Conservation (phyloP, 2,797 vertebrate species). For the Mastacembelus armatus region DNA sequence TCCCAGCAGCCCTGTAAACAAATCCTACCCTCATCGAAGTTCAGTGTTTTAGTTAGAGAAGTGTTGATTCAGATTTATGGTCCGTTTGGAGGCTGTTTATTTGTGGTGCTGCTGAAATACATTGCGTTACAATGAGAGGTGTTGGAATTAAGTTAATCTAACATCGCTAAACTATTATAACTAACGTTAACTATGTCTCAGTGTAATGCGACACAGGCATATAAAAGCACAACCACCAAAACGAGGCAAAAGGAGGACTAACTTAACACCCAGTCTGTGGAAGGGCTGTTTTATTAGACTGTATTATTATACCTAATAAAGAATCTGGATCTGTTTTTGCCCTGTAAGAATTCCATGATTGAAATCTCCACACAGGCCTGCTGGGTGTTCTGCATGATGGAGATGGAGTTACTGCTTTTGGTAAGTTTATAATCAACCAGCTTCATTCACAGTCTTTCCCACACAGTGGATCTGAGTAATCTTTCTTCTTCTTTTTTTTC, state of each 20-base stretch:
- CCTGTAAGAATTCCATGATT: slow-evolving; percentile 7
- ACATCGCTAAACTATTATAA: too few relatives aligned
- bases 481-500: slow-evolving; percentile 29
- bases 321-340: too few relatives aligned
- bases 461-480: not conserved
- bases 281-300: too few relatives aligned
- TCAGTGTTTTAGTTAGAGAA: not conserved
- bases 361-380: slow-evolving; percentile 52
- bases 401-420: slow-evolving; percentile 73
- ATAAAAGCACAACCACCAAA: too few relatives aligned
- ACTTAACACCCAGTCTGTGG: too few relatives aligned
- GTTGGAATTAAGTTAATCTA: not conserved
- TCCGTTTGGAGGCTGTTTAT: not conserved
- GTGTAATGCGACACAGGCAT: too few relatives aligned
- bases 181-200: not conserved
- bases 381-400: slow-evolving; percentile 64
- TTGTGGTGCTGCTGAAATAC: not conserved
- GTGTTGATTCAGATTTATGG: not conserved
- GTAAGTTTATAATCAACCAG: slow-evolving; percentile 62
- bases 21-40: too few relatives aligned
- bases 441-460: not conserved
- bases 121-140: not conserved
- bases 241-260: too few relatives aligned
- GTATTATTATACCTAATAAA: too few relatives aligned
- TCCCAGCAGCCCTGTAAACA: too few relatives aligned